phyloP scores from a whole-genome alignment of 2,113 vertebrate genomes.

The Oncorhynchus masou region DNA sequence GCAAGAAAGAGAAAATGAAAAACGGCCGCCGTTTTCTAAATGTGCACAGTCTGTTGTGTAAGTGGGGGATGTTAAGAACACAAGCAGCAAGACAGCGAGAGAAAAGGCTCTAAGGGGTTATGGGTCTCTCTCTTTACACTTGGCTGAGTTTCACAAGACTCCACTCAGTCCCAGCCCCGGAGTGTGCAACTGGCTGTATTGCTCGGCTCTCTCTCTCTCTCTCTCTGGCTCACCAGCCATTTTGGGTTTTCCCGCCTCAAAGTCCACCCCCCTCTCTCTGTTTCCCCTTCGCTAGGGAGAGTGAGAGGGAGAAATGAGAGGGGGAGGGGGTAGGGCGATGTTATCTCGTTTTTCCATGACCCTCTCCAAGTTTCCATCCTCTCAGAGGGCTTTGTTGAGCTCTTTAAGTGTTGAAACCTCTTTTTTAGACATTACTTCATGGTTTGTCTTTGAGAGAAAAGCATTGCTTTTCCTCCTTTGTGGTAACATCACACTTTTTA shows the following conservation, averaged over 20 bases:
- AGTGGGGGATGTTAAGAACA: neutral
- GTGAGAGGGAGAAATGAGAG: neutral
- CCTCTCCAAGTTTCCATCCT: slow-evolving; percentile 46
- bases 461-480: neutral
- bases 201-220: slow-evolving; percentile 14
- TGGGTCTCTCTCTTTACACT: slow-evolving; percentile 43
- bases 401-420: neutral
- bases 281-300: slow-evolving; percentile 28
- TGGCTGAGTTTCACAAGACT: slow-evolving; percentile 41
- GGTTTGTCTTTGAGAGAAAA: neutral
- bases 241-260: slow-evolving; percentile 32
- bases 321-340: slow-evolving; percentile 9
- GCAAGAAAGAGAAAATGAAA: neutral
- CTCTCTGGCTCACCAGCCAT: slow-evolving; percentile 35
- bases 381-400: neutral
- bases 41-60: slow-evolving; percentile 17
- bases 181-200: slow-evolving; percentile 14
- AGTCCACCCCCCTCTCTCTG: neutral
- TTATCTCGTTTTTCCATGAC: slow-evolving; percentile 45
- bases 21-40: neutral
- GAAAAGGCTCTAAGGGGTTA: slow-evolving; percentile 21
- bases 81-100: slow-evolving; percentile 1
- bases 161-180: slow-evolving; percentile 27
- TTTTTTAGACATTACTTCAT: neutral
- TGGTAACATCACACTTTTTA: neutral